A percentile compares a stretch with the other conserved stretches of the same genome.
Conservation (phyloP, 2,888 invertebrate genomes). For the Conops quadrifasciatus region DNA sequence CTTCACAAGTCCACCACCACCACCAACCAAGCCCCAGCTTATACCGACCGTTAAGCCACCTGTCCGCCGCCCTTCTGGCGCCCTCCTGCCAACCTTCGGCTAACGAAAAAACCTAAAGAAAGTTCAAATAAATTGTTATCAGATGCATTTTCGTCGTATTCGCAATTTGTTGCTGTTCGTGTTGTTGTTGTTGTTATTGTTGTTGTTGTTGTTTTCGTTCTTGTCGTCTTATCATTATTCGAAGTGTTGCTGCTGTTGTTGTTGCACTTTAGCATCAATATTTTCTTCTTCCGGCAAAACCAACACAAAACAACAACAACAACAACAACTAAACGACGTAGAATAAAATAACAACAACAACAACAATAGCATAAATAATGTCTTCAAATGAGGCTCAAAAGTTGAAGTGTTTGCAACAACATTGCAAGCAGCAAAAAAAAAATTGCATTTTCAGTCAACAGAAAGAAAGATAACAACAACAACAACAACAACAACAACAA, state of each 20-base stretch:
- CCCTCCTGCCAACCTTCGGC: not conserved
- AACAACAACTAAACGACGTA: not conserved
- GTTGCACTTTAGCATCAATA: not conserved
- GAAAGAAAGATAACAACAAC: not conserved
- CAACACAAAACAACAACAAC: too few relatives aligned
- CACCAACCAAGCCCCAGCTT: too few relatives aligned
- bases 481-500: not conserved
- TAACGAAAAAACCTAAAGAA: not conserved
- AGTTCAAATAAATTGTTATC: not conserved
- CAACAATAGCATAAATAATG: not conserved
- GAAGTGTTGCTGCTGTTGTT: not conserved
- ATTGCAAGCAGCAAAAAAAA: not conserved
- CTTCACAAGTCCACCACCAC: too few relatives aligned
- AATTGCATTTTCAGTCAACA: not conserved
- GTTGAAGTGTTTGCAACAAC: not conserved
- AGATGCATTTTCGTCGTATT: not conserved
- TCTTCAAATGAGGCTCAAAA: slow-evolving; percentile 2
- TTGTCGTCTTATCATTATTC: not conserved
- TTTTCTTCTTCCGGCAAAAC: slow-evolving; percentile 6
- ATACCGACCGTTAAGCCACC: too few relatives aligned
- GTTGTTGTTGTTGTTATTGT: too few relatives aligned
- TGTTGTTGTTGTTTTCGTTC: not conserved
- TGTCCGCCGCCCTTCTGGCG: not conserved
- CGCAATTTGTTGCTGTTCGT: not conserved
- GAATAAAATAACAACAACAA: slow-evolving; percentile 6